A percentile compares a stretch with the other conserved stretches of the same genome.
These are phyloP conservation scores for Heteropelma amictum DNA, from an alignment of 2,888 invertebrate genomes.

Conservation along the genomic window DNA sequence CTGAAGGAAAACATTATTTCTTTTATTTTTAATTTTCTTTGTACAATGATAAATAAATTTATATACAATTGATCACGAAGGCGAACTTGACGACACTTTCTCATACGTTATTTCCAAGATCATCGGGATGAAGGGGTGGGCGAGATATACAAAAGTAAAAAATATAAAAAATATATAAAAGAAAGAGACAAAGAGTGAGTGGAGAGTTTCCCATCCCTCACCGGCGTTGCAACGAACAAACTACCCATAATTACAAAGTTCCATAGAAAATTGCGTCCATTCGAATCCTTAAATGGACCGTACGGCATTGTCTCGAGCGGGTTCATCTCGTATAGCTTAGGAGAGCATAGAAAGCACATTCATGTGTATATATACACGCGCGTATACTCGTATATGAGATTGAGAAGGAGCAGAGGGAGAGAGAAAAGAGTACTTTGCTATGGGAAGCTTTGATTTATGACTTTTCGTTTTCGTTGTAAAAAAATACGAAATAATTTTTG, in stretches of 20 bases:
- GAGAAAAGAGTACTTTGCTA: slow-evolving; percentile 43
- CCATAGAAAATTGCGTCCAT: slow-evolving; percentile 78
- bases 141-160: neutral
- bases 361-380: slow-evolving; percentile 17
- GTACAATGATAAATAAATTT: too few relatives aligned
- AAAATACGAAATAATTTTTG: slow-evolving; percentile 77
- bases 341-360: slow-evolving; percentile 46
- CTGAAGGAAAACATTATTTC: too few relatives aligned
- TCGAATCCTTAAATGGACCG: slow-evolving; percentile 76
- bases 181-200: slow-evolving; percentile 53
- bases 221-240: slow-evolving; percentile 71
- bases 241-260: slow-evolving; percentile 78
- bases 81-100: too few relatives aligned
- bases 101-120: slow-evolving; percentile 19
- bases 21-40: too few relatives aligned
- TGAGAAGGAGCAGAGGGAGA: slow-evolving; percentile 17
- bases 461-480: slow-evolving; percentile 77
- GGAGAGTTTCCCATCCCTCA: slow-evolving; percentile 56
- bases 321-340: slow-evolving; percentile 52
- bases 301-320: slow-evolving; percentile 72
- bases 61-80: too few relatives aligned
- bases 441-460: slow-evolving; percentile 77
- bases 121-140: neutral
- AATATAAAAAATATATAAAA: neutral
- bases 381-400: slow-evolving; percentile 20